These are phyloP conservation scores for Anguilla obscura DNA, from an alignment of 2,797 vertebrate genomes.

Conservation along the genomic window DNA sequence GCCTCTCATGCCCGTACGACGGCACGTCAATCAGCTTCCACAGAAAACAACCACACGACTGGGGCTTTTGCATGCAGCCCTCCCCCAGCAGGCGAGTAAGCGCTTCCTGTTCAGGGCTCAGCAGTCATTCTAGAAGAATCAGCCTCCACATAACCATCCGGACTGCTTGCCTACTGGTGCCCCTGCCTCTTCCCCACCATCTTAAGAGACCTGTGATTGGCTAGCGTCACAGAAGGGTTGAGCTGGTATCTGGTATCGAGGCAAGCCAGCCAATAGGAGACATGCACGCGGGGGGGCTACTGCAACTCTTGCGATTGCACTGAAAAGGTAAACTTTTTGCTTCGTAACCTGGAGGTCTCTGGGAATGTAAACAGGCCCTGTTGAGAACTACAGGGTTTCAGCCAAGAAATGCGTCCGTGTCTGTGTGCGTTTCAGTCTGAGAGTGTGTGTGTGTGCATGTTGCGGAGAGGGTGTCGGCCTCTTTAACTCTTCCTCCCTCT, in stretches of 20 bases:
- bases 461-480: background rate
- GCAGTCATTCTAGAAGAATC: background rate
- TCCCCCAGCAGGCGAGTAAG: background rate
- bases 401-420: background rate
- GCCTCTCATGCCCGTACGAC: background rate
- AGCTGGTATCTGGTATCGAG: background rate
- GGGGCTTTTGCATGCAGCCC: background rate
- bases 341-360: background rate
- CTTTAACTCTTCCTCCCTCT: background rate
- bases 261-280: conserved; percentile 2
- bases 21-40: background rate
- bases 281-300: background rate
- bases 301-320: background rate
- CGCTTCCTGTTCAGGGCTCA: background rate
- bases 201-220: background rate
- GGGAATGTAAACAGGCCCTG: conserved; percentile 28
- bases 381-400: conserved; percentile 9
- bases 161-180: background rate
- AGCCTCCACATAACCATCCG: background rate
- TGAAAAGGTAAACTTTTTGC: background rate
- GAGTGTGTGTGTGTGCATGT: background rate
- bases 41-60: background rate
- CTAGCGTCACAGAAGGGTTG: background rate
- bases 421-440: background rate
- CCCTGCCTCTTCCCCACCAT: background rate